Conservation (phyloP, 92 coral and sea anemone species). For the Muricea muricata region DNA sequence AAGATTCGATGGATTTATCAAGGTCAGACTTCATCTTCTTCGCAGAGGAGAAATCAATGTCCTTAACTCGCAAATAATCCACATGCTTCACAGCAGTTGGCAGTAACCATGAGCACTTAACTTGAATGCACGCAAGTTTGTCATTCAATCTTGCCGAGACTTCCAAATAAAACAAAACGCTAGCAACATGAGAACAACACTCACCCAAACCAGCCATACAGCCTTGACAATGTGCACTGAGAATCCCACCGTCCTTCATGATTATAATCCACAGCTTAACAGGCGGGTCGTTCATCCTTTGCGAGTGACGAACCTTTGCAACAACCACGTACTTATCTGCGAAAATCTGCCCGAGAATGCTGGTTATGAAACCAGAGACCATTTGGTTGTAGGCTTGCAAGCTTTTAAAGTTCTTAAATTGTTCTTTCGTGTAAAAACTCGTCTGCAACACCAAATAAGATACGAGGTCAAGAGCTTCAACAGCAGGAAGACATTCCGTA, state of each 20-base stretch:
- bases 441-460: conserved; percentile 61
- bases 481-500: conserved; percentile 32
- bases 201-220: conserved; percentile 53
- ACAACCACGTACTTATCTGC: conserved; percentile 52
- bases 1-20: conserved; percentile 35
- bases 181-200: conserved; percentile 52
- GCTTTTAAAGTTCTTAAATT: conserved; percentile 51
- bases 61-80: conserved; percentile 53
- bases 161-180: conserved; percentile 29
- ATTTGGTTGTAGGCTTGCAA: conserved; percentile 17
- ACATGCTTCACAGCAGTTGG: conserved; percentile 59
- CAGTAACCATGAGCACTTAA: conserved; percentile 65
- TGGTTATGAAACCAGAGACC: conserved; percentile 35
- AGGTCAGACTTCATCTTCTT: conserved; percentile 63
- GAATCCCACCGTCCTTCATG: conserved; percentile 21
- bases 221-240: conserved; percentile 28
- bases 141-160: conserved; percentile 46
- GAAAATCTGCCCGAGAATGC: conserved; percentile 50
- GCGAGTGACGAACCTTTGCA: conserved; percentile 58
- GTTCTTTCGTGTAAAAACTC: conserved; percentile 45
- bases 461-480: conserved; percentile 31
- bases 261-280: conserved; percentile 42
- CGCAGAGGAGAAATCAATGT: conserved; percentile 69
- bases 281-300: conserved; percentile 66
- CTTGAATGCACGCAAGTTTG: conserved; percentile 61